Evolutionary conservation across 2,113 vertebrate species (phyloP), one percentile per base, ranked within the genome.

Genomic region (Australoheros scitulus): DNA sequence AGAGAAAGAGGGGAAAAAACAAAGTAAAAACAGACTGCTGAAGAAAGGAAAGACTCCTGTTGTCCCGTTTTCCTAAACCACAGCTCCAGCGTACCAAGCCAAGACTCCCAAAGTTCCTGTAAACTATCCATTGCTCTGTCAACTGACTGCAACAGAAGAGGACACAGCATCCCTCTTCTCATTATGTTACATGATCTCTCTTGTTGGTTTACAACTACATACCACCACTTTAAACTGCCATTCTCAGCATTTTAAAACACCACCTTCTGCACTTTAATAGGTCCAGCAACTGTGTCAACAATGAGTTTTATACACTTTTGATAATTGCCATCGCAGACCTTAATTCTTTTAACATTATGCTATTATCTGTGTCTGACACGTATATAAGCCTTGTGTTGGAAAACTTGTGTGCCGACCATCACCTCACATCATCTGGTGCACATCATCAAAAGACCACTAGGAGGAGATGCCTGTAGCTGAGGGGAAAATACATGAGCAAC

Each of bases 41-140:
- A 64, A 90, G 85, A 89, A 82, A 87, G 85, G 79, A 91, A 89
- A 89, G 77, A 84, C 84, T 91, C 85, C 86, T 83, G 85, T 84
- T 90, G 86, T 90, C 76, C 82, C 58, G 83, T 91, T 92, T 94
- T 93, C 90, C 92, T 89, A 92, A 91, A 91, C 91, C 91, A 86
- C 91, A 87, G 81, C 76, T 79, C 63, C 77, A 68, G 29, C 76
- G 26, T 5, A 76, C 36, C 9, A 15, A 82, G 89, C 92, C 92
- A 92, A 91, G 65, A 77, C 87, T 88, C 75, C 58, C 58, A 43
- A 64, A 86, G 88, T 90, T 93, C 87, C 89, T 87, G 88, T 92
- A 93, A 92, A 91, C 80, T 59, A 78, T 88, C 84, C 43, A 77
- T 75, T 2, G 83, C 56, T 72, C 75, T 79, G 88, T 88, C 86